Percentiles rank a stretch among this genome's conserved stretches.
phyloP scores from a whole-genome alignment of 2,888 invertebrate genomes.

The Epirrhoe tristata region DNA sequence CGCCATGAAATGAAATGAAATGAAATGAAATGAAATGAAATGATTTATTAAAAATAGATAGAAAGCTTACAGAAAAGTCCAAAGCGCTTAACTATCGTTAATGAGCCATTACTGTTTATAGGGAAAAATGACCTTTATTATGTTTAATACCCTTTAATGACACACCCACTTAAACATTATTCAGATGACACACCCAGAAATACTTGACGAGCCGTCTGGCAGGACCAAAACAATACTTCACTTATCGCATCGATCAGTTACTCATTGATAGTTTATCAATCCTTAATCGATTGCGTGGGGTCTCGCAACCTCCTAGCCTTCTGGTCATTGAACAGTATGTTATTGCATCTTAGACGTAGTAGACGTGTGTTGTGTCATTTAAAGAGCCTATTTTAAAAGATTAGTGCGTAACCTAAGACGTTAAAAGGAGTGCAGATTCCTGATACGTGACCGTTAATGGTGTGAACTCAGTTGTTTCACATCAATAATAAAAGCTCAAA shows the following conservation, averaged over 20 bases:
- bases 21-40: too few relatives aligned
- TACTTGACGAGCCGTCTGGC: constrained; percentile 22
- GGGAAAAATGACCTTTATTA: background rate
- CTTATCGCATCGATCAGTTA: constrained; percentile 38
- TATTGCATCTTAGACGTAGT: constrained; percentile 18
- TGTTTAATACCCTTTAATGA: background rate
- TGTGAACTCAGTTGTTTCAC: background rate
- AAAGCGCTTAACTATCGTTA: too few relatives aligned
- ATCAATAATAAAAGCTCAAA: background rate
- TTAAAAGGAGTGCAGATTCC: background rate
- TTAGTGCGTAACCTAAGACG: background rate
- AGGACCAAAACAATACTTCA: constrained; percentile 24
- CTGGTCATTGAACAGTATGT: constrained; percentile 35
- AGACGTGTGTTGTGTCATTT: constrained; percentile 21
- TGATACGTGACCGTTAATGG: background rate
- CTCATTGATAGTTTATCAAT: constrained; percentile 36
- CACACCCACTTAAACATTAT: background rate
- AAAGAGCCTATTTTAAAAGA: background rate
- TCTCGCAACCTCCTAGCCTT: constrained; percentile 31
- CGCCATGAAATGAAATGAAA: too few relatives aligned
- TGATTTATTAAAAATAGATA: too few relatives aligned
- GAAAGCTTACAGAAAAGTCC: too few relatives aligned
- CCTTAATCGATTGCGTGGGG: constrained; percentile 40
- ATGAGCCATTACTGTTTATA: too few relatives aligned
- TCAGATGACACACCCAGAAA: constrained; percentile 19